phyloP scores from a whole-genome alignment of 2,797 vertebrate species.

The Lophotriccus pileatus region DNA sequence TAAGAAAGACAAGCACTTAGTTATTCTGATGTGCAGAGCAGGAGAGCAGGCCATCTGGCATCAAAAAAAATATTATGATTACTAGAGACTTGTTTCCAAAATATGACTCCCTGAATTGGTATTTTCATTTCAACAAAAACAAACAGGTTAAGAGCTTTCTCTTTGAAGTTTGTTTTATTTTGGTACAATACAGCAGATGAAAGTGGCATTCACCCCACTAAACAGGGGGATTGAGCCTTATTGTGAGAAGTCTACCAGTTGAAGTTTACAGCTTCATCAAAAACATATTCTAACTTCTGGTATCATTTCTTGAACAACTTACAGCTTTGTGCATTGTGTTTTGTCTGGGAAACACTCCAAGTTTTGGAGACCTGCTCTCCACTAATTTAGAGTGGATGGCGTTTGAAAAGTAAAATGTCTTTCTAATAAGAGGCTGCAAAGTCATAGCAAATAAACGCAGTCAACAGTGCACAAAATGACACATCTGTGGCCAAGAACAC shows the following conservation, averaged over 20 bases:
- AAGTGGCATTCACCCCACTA: not conserved
- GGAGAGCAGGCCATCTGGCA: not conserved
- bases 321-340: not conserved
- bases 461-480: not conserved
- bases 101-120: not conserved
- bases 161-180: not conserved
- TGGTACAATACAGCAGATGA: not conserved
- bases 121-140: not conserved
- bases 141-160: not conserved
- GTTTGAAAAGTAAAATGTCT: not conserved
- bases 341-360: not conserved
- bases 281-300: not conserved
- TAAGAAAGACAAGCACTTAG: not conserved
- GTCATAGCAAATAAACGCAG: not conserved
- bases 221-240: not conserved
- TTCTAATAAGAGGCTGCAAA: not conserved
- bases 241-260: not conserved
- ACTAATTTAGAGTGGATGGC: not conserved
- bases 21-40: not conserved
- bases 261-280: conserved; percentile 26
- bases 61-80: conserved; percentile 14
- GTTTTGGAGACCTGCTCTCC: not conserved
- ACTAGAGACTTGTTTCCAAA: not conserved
- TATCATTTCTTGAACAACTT: not conserved
- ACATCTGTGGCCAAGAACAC: not conserved